phyloP scores from a whole-genome alignment of 2,888 invertebrate genomes.

The Pseudococcus longispinus region DNA sequence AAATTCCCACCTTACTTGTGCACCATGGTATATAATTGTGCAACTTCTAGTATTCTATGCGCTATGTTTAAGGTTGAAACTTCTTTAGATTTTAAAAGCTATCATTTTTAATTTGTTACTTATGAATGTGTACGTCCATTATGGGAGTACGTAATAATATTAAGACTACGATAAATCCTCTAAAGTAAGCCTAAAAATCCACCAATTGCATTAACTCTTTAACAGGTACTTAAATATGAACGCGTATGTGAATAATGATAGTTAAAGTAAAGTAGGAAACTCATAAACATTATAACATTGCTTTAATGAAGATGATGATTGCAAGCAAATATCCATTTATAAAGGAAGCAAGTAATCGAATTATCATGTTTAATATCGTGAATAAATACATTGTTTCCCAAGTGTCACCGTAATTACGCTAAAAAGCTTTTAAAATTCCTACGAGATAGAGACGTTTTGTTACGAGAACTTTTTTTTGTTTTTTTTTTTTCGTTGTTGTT shows the following conservation, averaged over 20 bases:
- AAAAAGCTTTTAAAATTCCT: constrained; percentile 56
- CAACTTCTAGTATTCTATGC: neutral
- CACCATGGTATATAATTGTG: neutral
- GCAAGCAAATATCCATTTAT: constrained; percentile 54
- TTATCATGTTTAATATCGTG: constrained; percentile 53
- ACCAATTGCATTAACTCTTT: constrained; percentile 49
- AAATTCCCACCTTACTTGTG: constrained; percentile 30
- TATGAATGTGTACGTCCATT: constrained; percentile 35
- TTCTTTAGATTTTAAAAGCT: constrained; percentile 29
- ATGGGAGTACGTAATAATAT: constrained; percentile 39
- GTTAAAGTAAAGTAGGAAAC: constrained; percentile 49
- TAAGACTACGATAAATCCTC: constrained; percentile 39
- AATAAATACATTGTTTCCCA: constrained; percentile 48
- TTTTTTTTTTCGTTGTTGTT: neutral
- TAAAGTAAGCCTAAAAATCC: constrained; percentile 44
- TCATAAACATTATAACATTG: constrained; percentile 48
- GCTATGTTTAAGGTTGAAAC: constrained; percentile 31
- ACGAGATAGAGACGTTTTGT: constrained; percentile 49
- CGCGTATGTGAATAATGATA: constrained; percentile 44
- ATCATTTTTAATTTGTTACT: constrained; percentile 47
- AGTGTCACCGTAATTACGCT: constrained; percentile 48
- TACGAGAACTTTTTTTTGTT: constrained; percentile 48
- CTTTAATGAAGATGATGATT: constrained; percentile 52
- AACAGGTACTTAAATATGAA: constrained; percentile 46
- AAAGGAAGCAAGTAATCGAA: constrained; percentile 55